Base-by-base conservation (phyloP, 1,140 invertebrate genomes). In the Trachelipus rathkii region DNA sequence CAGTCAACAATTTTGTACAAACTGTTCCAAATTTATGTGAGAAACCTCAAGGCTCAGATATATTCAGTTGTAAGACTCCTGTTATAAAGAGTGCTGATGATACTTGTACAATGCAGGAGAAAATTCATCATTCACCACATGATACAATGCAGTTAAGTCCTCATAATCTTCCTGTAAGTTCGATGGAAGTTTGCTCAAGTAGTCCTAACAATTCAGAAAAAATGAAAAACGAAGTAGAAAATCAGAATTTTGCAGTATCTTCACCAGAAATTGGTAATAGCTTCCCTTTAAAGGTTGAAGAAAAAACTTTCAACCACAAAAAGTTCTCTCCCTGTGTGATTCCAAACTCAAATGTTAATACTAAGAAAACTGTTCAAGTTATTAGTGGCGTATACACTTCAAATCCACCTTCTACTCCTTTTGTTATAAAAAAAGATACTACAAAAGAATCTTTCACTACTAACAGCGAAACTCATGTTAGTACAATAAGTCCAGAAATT, bases 231-330 rank as follows among this genome's bases (percentile, higher is more conserved):
- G 50, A 60, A 60, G 8, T 15, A 60, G 11, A 60, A 19, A 60
- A 15, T 60, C 11, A 15, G 2, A 8, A 1, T 60, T 60, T 60
- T 15, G 11, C 50, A 15, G 11, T 19, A 15, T 60, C 50, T 4
- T 60, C 50, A 13, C 11, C 50, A 19, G 50, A 60, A 15, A 60
- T 60, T 60, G 50, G 19, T 8, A 8, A 60, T 13, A 60, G 50
- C 8, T 15, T 15, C 50, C 50, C 50, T 1, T 19, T 19, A 8
- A 0, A 1, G 8, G 11, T 60, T 60, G 11, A 13, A 60, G 50
- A 60, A 19, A 60, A 60, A 60, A 60, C 50, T 60, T 60, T 60
- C 50, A 60, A 60, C 19, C 50, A 60, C 19, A 60, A 60, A 60
- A 60, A 60, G 50, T 60, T 60, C 19, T 60, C 50, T 60, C 50